phyloP scores from a whole-genome alignment of 1,140 invertebrate genomes.

The Limonius californicus region DNA sequence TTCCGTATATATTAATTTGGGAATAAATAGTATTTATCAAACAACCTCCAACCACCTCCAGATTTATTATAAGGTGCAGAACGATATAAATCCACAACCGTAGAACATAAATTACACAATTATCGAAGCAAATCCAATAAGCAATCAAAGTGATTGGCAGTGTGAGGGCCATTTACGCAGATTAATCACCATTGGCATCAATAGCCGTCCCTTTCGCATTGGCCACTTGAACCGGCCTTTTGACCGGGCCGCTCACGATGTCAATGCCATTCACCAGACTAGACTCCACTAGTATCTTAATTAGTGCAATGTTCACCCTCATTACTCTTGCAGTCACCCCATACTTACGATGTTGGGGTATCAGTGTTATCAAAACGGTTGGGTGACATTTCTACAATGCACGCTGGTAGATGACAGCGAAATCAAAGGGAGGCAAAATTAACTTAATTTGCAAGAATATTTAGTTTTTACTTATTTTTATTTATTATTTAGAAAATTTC shows the following conservation, averaged over 20 bases:
- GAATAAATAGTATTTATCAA: too few relatives aligned
- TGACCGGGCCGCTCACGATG: conserved; percentile 27
- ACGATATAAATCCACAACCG: neutral
- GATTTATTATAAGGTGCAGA: too few relatives aligned
- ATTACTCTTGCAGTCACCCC: conserved; percentile 24
- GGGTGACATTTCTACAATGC: too few relatives aligned
- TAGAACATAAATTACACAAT: conserved; percentile 5
- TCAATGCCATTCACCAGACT: conserved; percentile 27
- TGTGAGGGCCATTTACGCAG: conserved; percentile 26
- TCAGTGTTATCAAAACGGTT: too few relatives aligned
- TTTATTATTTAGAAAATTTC: too few relatives aligned
- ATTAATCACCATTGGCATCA: conserved; percentile 29
- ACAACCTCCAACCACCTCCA: too few relatives aligned
- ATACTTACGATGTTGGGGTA: too few relatives aligned
- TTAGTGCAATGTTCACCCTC: conserved; percentile 31
- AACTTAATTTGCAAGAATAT: too few relatives aligned
- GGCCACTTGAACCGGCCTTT: conserved; percentile 37
- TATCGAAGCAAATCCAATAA: conserved; percentile 29
- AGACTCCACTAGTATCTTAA: conserved; percentile 29
- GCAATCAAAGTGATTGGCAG: conserved; percentile 32
- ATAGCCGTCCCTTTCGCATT: conserved; percentile 27
- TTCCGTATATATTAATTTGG: too few relatives aligned
- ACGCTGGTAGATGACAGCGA: too few relatives aligned
- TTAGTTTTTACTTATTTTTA: too few relatives aligned
- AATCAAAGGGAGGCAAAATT: too few relatives aligned